These are phyloP conservation scores for Lamellibrachia columna DNA, from an alignment of 2,888 invertebrate genomes.

Conservation along the genomic window DNA sequence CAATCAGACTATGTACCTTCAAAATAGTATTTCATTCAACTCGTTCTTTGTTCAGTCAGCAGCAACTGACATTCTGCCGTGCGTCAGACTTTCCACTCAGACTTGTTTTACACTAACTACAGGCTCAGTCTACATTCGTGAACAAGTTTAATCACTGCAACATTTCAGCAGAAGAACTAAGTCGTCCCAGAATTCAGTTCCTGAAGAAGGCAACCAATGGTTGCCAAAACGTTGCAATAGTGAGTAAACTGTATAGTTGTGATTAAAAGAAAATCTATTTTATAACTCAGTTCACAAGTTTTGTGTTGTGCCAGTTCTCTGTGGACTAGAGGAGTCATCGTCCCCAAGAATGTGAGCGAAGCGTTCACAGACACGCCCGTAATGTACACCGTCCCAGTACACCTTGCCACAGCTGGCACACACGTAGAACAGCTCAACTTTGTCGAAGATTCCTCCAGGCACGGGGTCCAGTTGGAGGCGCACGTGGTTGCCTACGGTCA, in stretches of 20 bases:
- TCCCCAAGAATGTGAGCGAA: constrained; percentile 49
- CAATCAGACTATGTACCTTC: background rate
- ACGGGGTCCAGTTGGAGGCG: constrained; percentile 67
- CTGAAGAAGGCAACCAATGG: too few relatives aligned
- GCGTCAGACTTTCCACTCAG: background rate
- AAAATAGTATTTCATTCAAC: background rate
- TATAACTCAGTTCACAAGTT: too few relatives aligned
- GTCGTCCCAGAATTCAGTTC: too few relatives aligned
- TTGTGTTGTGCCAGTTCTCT: background rate
- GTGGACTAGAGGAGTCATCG: background rate
- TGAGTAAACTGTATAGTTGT: too few relatives aligned
- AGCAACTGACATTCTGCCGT: background rate
- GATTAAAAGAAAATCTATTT: too few relatives aligned
- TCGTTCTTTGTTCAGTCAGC: background rate
- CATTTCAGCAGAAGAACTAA: too few relatives aligned
- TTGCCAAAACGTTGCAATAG: too few relatives aligned
- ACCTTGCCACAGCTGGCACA: constrained; percentile 81
- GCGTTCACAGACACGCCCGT: constrained; percentile 56
- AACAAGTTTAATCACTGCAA: background rate
- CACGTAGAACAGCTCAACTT: constrained; percentile 72
- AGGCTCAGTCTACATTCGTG: background rate
- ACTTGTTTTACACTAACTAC: background rate
- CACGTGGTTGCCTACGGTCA: constrained; percentile 39
- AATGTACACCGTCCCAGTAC: constrained; percentile 75
- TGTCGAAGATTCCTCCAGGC: constrained; percentile 66